A percentile compares a stretch with the other conserved stretches of the same genome.
These are phyloP conservation scores for Cavia porcellus DNA, from an alignment of 2,113 vertebrate species.

Conservation along the genomic window DNA sequence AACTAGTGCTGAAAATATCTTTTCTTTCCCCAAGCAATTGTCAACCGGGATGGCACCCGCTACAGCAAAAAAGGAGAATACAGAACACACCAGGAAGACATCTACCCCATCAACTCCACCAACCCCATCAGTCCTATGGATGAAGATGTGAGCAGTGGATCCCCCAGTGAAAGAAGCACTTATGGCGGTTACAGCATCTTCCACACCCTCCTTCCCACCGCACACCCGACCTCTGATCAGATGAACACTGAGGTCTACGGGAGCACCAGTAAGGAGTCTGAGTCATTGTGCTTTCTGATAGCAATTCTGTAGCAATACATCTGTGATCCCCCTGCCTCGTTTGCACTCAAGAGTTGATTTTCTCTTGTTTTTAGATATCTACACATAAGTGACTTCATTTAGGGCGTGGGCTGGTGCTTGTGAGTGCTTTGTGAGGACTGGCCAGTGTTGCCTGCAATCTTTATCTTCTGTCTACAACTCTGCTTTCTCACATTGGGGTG, in stretches of 20 bases:
- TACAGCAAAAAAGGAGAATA: constrained; percentile 76
- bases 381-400: not conserved
- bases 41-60: constrained; percentile 87
- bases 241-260: not conserved
- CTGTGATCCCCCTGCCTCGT: not conserved
- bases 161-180: constrained; percentile 82
- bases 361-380: not conserved
- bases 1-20: constrained; percentile 35
- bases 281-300: not conserved
- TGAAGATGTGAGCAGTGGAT: constrained; percentile 84
- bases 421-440: not conserved
- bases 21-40: constrained; percentile 84
- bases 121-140: constrained; percentile 63
- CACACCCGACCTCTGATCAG: not conserved
- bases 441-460: not conserved
- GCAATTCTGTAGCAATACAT: not conserved
- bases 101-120: constrained; percentile 67
- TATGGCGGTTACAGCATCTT: constrained; percentile 73
- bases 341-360: not conserved
- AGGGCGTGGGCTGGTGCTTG: not conserved
- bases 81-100: constrained; percentile 76
- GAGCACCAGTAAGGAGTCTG: constrained; percentile 81
- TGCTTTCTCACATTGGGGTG: not conserved
- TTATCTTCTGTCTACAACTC: not conserved
- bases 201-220: constrained; percentile 69